Evolutionary conservation across 2,888 invertebrate genomes (phyloP).

Genomic region (Chymomyza fuscimana): DNA sequence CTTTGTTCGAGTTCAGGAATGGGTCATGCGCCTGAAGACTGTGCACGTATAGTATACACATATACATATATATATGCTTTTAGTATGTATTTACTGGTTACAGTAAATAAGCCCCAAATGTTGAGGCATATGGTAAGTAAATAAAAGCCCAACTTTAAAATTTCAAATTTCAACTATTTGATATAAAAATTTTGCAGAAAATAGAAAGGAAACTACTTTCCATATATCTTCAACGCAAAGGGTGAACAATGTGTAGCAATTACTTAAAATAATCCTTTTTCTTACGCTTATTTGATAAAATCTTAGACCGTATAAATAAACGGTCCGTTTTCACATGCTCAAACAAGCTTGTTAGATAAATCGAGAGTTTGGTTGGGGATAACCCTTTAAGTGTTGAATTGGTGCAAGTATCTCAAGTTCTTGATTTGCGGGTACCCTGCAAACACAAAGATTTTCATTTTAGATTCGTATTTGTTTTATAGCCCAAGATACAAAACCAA

Average conservation of each 20-base stretch:
- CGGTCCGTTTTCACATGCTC: conserved; percentile 30
- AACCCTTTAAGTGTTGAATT: conserved; percentile 60
- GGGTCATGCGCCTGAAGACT: conserved; percentile 74
- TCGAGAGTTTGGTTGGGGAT: conserved; percentile 13
- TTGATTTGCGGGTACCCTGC: neutral
- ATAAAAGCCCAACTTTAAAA: neutral
- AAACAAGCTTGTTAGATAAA: conserved; percentile 9
- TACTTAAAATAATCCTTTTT: conserved; percentile 71
- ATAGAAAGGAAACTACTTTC: conserved; percentile 23
- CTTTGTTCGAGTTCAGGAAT: conserved; percentile 70
- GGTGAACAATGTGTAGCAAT: conserved; percentile 55
- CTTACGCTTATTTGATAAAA: conserved; percentile 65
- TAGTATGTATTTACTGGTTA: conserved; percentile 27
- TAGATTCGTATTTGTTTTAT: conserved; percentile 44
- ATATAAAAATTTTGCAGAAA: conserved; percentile 16
- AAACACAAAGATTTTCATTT: conserved; percentile 66
- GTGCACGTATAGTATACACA: conserved; percentile 43
- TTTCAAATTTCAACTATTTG: neutral
- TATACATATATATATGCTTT: conserved; percentile 32
- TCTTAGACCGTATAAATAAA: conserved; percentile 48
- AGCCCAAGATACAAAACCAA: conserved; percentile 13
- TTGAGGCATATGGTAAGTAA: neutral
- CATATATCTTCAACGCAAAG: conserved; percentile 25
- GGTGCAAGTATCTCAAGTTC: conserved; percentile 10
- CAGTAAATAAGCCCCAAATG: conserved; percentile 52